Evolutionary conservation across 2,113 vertebrate species (phyloP).

Genomic region (Lontra canadensis): DNA sequence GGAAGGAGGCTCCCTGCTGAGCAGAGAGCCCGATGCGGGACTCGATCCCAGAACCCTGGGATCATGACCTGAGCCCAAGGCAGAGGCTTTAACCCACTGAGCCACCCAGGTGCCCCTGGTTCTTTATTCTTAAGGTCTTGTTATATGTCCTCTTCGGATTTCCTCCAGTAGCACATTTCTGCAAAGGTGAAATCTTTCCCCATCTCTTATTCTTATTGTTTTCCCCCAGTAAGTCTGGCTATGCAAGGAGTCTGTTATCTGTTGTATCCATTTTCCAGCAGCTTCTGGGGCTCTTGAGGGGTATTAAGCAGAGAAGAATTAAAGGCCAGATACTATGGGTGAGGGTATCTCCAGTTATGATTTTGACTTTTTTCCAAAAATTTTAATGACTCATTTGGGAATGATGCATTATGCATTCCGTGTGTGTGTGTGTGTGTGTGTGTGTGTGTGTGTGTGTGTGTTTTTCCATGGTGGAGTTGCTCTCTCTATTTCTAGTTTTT

Average conservation of each 20-base stretch:
- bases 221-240: neutral
- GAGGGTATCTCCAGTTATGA: neutral
- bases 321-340: slow-evolving; percentile 28
- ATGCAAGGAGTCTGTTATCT: neutral
- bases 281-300: neutral
- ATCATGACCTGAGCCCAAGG: no score
- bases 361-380: neutral
- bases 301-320: slow-evolving; percentile 8
- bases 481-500: neutral
- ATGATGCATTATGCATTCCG: neutral
- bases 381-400: neutral
- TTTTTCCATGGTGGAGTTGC: neutral
- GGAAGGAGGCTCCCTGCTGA: no score
- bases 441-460: no score
- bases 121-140: neutral
- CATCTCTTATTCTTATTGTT: neutral
- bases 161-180: neutral
- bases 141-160: neutral
- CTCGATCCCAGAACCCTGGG: no score
- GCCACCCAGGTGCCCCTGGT: neutral
- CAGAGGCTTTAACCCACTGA: no score
- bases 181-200: neutral
- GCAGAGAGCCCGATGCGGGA: no score
- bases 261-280: slow-evolving; percentile 2
- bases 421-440: neutral